Base-by-base conservation (phyloP, 2,888 invertebrate genomes). In the Nudaria mundana region DNA sequence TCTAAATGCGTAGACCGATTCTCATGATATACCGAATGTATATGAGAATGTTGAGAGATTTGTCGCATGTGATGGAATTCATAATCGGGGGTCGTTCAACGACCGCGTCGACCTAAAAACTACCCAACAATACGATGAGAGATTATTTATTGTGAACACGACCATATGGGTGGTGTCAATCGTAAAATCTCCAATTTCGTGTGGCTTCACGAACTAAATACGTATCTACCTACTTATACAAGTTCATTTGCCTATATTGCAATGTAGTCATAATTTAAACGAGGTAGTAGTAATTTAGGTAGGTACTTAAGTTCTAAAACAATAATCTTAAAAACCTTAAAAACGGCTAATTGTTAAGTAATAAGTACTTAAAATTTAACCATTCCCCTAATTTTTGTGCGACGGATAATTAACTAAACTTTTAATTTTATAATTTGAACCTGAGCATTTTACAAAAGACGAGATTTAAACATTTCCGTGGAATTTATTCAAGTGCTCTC, bases 401-500 rank as follows among this genome's bases (percentile, higher is more conserved):
- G 23, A 12, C 25, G 26, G n/a, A 40, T 58, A 39, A 52, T 52
- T 56, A 59, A 56, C 52, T 30, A 52, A 59, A 56, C 49, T 59
- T 56, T 52, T 38, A n/a, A 46, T 53, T 51, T 60, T 50, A 44
- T 45, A 53, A 42, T 41, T 46, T 29, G 34, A 48, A 43, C 42
- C 52, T 46, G 46, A 62, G 51, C 38, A 44, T 65, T 61, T 48
- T 44, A 58, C 57, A 62, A 63, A 58, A 52, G 56, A 39, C 40
- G 18, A 56, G 38, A 63, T 63, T 69, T 62, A 56, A 72, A 61
- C 60, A 63, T 65, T 67, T 70, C 59, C 53, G 56, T 57, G 60
- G 64, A 76, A 75, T 75, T 69, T 71, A 71, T 76, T 80, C 70
- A 70, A 83, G 80, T 76, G 75, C 69, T 69, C 71, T 74, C 66